These are phyloP conservation scores for Pachyramphus minor DNA, from an alignment of 2,113 vertebrate species.

Conservation along the genomic window DNA sequence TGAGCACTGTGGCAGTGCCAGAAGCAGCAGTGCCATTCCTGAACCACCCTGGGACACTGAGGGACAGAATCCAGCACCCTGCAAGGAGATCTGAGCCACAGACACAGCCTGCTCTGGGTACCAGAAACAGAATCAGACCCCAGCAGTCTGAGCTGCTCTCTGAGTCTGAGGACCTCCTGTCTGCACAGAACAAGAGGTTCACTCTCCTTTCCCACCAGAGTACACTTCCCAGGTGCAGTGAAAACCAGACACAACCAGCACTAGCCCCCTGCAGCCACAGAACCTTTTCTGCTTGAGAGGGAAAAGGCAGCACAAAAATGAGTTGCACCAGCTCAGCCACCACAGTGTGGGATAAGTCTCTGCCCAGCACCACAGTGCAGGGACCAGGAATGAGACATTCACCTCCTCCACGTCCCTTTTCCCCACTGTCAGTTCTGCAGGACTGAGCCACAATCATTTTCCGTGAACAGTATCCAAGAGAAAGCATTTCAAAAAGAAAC, in stretches of 20 bases:
- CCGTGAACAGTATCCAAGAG: background rate
- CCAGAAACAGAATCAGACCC: background rate
- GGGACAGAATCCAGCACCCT: background rate
- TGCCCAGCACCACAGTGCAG: background rate
- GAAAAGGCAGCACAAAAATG: background rate
- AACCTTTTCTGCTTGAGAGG: background rate
- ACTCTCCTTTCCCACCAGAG: rapidly evolving
- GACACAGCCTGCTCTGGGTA: rapidly evolving
- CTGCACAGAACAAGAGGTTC: background rate
- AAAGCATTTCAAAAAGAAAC: background rate
- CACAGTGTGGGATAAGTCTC: rapidly evolving
- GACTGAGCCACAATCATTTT: rapidly evolving
- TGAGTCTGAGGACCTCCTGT: background rate
- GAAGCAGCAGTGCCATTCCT: background rate
- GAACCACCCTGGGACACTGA: background rate
- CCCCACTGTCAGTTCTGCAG: rapidly evolving
- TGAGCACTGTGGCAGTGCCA: rapidly evolving
- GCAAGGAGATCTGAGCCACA: background rate
- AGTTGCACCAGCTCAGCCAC: background rate
- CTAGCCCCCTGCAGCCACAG: background rate
- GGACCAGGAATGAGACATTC: rapidly evolving
- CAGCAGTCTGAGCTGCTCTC: background rate
- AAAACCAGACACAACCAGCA: background rate
- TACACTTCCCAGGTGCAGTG: background rate
- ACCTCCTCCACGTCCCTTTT: rapidly evolving